Conservation (phyloP, 1,140 invertebrate species). For the Danaus plexippus region DNA sequence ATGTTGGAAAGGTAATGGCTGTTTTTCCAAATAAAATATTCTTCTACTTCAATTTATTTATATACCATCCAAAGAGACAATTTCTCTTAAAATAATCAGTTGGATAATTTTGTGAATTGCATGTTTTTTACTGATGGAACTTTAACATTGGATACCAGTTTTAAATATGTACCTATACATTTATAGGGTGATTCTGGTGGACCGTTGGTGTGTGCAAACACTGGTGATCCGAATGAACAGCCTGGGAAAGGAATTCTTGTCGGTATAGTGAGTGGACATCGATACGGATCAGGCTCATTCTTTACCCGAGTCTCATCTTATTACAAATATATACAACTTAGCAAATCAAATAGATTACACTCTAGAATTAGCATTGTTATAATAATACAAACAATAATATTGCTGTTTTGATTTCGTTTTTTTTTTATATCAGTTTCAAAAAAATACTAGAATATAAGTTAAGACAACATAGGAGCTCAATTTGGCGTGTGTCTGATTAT, state of each 20-base stretch:
- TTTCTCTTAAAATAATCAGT: no score
- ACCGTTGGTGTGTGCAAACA: conserved; percentile 39
- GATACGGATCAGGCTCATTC: conserved; percentile 24
- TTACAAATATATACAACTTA: conserved; percentile 20
- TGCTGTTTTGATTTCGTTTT: conserved; percentile 44
- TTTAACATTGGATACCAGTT: background rate
- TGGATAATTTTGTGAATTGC: no score
- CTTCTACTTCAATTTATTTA: background rate
- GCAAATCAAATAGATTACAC: conserved; percentile 2
- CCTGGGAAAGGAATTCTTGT: conserved; percentile 33
- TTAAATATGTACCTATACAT: background rate
- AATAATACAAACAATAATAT: conserved; percentile 25
- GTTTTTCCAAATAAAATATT: no score
- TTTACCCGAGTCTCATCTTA: conserved; percentile 44
- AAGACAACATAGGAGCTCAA: no score
- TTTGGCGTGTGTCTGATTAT: background rate
- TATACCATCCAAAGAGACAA: background rate
- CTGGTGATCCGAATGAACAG: conserved; percentile 36
- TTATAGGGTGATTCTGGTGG: conserved; percentile 55
- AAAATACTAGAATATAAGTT: no score
- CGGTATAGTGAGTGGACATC: conserved; percentile 38
- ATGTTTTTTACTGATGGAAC: no score
- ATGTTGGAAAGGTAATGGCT: conserved; percentile 34
- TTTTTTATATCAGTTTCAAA: conserved; percentile 17
- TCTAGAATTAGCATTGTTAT: conserved; percentile 6